phyloP scores from a whole-genome alignment of 2,113 vertebrate genomes.

The Atrichornis clamosus region DNA sequence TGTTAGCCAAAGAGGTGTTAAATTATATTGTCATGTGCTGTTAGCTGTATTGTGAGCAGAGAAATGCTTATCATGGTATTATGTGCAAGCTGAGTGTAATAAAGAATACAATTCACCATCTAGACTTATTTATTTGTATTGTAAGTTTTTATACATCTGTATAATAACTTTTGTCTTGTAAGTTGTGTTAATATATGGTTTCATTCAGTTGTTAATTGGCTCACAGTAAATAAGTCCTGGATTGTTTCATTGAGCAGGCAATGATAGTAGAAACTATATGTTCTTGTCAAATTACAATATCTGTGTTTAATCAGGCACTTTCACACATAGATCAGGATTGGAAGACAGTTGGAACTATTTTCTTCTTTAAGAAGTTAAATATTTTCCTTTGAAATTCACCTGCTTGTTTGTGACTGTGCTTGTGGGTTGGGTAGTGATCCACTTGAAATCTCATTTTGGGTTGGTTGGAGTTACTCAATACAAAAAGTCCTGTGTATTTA shows the following conservation, averaged over 20 bases:
- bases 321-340: neutral
- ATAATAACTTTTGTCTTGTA: neutral
- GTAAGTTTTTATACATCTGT: neutral
- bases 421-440: neutral
- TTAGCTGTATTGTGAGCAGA: neutral
- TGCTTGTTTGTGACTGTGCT: neutral
- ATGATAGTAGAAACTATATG: neutral
- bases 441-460: neutral
- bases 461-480: neutral
- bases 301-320: neutral
- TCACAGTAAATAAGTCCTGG: neutral
- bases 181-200: neutral
- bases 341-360: neutral
- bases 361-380: neutral
- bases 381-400: neutral
- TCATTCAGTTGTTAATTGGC: neutral
- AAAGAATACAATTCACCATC: neutral
- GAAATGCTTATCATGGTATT: neutral
- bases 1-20: neutral
- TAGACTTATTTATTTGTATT: neutral
- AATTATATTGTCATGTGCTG: neutral
- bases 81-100: neutral
- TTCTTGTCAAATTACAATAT: neutral
- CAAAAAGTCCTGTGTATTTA: neutral
- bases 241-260: neutral